These are phyloP conservation scores for Steatocranus sp. DNA, from an alignment of 2,797 vertebrate species.

Conservation along the genomic window DNA sequence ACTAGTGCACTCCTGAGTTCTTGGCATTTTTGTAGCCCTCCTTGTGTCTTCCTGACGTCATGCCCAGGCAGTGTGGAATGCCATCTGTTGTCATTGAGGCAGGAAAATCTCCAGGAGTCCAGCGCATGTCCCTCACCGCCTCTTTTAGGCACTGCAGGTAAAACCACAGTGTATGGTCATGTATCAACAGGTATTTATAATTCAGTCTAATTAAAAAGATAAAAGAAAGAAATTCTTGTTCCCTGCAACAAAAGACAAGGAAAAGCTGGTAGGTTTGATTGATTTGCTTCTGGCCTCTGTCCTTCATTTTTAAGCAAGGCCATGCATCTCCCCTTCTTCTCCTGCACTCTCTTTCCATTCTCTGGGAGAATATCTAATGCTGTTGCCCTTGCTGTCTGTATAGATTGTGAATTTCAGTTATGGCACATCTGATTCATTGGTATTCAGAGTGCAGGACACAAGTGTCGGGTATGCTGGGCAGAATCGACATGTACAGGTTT, in stretches of 20 bases:
- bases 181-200: conserved; percentile 13
- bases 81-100: conserved; percentile 49
- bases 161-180: background rate
- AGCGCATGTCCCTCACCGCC: background rate
- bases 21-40: conserved; percentile 33
- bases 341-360: background rate
- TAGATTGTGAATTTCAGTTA: conserved; percentile 68
- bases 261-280: background rate
- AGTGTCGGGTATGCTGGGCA: conserved; percentile 44
- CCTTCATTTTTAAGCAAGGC: conserved; percentile 49
- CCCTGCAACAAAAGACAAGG: background rate
- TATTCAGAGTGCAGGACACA: conserved; percentile 56
- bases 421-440: conserved; percentile 55
- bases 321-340: background rate
- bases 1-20: conserved; percentile 19
- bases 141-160: conserved; percentile 1
- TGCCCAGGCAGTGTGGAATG: conserved; percentile 11
- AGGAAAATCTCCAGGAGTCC: conserved; percentile 12
- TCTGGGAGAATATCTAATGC: conserved; percentile 48
- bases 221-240: background rate
- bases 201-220: background rate
- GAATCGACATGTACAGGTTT: conserved; percentile 62
- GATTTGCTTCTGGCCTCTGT: background rate
- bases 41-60: conserved; percentile 48
- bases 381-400: conserved; percentile 44